phyloP scores from a whole-genome alignment of 2,888 invertebrate genomes.

The Drosophila hamatofila region DNA sequence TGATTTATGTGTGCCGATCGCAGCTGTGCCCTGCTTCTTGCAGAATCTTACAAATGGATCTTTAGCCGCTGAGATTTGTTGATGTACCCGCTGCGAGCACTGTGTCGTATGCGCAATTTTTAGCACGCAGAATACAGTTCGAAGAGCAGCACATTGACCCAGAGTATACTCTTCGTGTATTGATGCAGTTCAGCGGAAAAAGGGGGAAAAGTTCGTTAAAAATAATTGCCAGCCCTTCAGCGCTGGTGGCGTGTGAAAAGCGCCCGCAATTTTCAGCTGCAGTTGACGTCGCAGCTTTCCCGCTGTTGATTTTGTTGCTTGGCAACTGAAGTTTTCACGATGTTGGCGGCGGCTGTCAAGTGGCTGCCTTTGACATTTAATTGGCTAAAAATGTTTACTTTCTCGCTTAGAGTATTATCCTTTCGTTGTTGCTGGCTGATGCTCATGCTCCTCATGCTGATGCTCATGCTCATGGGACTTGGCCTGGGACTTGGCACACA shows the following conservation, averaged over 20 bases:
- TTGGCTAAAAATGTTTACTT: conserved; percentile 67
- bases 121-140: neutral
- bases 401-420: conserved; percentile 21
- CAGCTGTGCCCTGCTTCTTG: conserved; percentile 53
- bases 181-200: conserved; percentile 1
- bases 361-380: conserved; percentile 61
- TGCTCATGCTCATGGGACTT: conserved; percentile 1
- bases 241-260: conserved; percentile 49
- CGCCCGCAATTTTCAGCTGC: conserved; percentile 40
- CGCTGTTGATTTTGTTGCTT: conserved; percentile 4
- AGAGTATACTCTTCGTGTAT: conserved; percentile 31
- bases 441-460: neutral
- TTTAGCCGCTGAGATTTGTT: conserved; percentile 31
- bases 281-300: conserved; percentile 22
- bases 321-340: conserved; percentile 7
- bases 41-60: conserved; percentile 32
- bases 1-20: conserved; percentile 57
- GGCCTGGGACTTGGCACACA: conserved; percentile 1
- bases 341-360: conserved; percentile 38
- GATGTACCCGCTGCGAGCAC: conserved; percentile 19
- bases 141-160: conserved; percentile 68
- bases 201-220: conserved; percentile 67
- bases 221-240: conserved; percentile 69
- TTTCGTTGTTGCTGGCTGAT: conserved; percentile 4
- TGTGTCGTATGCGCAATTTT: conserved; percentile 64